Evolutionary conservation across 2,888 invertebrate species (phyloP), one percentile per base, ranked within the genome.

Genomic region (Leuctra nigra): DNA sequence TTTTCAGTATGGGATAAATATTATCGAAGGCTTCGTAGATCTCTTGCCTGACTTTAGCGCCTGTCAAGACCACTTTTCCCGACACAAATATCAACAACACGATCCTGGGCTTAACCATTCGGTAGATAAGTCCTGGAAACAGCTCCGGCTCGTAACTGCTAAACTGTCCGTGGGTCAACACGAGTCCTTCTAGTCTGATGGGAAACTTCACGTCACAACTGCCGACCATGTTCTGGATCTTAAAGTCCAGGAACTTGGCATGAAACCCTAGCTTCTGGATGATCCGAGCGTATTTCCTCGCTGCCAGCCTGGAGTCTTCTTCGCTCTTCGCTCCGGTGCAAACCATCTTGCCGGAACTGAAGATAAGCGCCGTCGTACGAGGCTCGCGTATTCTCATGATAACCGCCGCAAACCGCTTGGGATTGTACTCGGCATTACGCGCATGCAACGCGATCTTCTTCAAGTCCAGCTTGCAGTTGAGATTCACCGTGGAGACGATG

Each of bases 401-500:
- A 2, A 99, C 97, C 36, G 98, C 98, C 53, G 97, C 96, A 77
- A 99, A 99, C 68, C 98, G 87, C 74, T 98, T 98, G 7, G 98
- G 98, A 73, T 99, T 99, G 70, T 98, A 99, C 73, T 99, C 98
- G 1, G 98, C 98, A 77, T 99, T 99, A 70, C 98, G 84, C 0
- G 98, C 97, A 71, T 96, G 96, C 2, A 98, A 75, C 0, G 98
- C 97, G 65, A 99, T 99, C 74, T 91, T 93, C 69, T 98, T 97
- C 60, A 99, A 77, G 69, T 99, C 97, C 63, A 98, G 75, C 73
- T 92, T 93, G 71, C 96, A 96, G 66, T 87, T 91, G 54, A 99
- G 75, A 72, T 96, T 98, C 0, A 99, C 97, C 4, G 98, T 99
- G 47, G 97, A 95, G 0, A 99, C 98, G 67, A 99, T 98, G 69